Percentiles rank a stretch among this genome's conserved stretches.
Conservation (phyloP, 2,797 vertebrate species). For the Hirundo rustica region DNA sequence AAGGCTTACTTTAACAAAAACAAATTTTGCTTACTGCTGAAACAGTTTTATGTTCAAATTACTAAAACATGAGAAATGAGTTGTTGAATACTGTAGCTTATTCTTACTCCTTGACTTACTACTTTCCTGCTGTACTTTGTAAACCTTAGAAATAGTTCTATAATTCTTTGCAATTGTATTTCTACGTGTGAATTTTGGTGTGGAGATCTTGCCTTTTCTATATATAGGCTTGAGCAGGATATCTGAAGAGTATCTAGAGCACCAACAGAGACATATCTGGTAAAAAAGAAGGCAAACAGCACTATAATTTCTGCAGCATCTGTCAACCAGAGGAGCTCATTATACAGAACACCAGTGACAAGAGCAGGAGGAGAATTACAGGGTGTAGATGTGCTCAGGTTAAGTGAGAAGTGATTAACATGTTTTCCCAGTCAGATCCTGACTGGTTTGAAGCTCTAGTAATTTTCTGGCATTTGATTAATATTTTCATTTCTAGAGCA, state of each 20-base stretch:
- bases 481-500: conserved; percentile 19
- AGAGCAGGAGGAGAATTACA: neutral
- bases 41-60: neutral
- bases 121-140: neutral
- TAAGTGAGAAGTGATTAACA: neutral
- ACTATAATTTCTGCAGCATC: neutral
- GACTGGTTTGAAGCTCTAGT: neutral
- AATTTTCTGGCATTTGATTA: conserved; percentile 20
- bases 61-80: neutral
- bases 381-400: neutral
- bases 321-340: neutral
- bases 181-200: neutral
- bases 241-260: neutral
- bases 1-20: too few relatives aligned
- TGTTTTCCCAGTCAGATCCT: neutral
- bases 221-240: neutral
- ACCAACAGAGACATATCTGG: neutral
- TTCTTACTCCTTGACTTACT: neutral
- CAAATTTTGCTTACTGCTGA: neutral
- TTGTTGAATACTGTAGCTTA: neutral
- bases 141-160: neutral
- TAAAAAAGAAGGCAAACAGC: neutral
- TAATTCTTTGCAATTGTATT: neutral
- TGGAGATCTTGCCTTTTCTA: neutral
- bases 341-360: neutral